Percentiles rank a stretch among this genome's conserved stretches.
These are phyloP conservation scores for Odontothrips loti DNA, from an alignment of 2,888 invertebrate genomes.

Conservation along the genomic window DNA sequence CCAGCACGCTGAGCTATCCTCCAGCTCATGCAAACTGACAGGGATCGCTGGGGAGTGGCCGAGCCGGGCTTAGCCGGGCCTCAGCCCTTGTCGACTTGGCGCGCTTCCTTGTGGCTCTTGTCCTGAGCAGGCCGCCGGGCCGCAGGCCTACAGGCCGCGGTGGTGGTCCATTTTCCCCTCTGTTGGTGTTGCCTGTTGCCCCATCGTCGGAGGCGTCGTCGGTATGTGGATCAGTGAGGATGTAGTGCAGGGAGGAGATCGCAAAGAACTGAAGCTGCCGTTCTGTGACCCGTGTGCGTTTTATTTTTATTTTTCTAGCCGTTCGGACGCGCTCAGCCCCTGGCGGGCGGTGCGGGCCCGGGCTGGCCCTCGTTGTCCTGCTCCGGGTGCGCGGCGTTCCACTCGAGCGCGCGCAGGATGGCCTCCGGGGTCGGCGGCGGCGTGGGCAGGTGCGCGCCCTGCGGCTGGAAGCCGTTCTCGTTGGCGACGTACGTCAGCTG, in stretches of 20 bases:
- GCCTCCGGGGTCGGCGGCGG: slow-evolving; percentile 45
- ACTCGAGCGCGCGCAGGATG: slow-evolving; percentile 42
- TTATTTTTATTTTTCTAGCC: neutral
- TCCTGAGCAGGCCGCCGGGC: too few relatives aligned
- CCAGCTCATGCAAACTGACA: too few relatives aligned
- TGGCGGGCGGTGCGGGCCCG: neutral
- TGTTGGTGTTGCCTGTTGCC: too few relatives aligned
- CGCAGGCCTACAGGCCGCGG: too few relatives aligned
- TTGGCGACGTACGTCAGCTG: slow-evolving; percentile 64
- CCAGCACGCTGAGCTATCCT: too few relatives aligned
- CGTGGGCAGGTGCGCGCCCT: slow-evolving; percentile 44
- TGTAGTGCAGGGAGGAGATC: too few relatives aligned
- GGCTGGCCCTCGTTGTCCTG: slow-evolving; percentile 15
- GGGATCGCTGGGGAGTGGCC: neutral
- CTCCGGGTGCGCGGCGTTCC: slow-evolving; percentile 35
- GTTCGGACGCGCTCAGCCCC: neutral
- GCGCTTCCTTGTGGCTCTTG: neutral
- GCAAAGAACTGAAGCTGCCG: too few relatives aligned
- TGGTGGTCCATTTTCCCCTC: too few relatives aligned
- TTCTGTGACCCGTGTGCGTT: too few relatives aligned
- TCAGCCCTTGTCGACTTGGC: neutral
- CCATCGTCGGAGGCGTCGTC: too few relatives aligned
- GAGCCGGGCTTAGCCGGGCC: neutral
- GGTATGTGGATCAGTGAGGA: too few relatives aligned
- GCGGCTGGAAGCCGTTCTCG: slow-evolving; percentile 57